Conservation (phyloP, 2,888 invertebrate genomes). For the Carabus problematicus region DNA sequence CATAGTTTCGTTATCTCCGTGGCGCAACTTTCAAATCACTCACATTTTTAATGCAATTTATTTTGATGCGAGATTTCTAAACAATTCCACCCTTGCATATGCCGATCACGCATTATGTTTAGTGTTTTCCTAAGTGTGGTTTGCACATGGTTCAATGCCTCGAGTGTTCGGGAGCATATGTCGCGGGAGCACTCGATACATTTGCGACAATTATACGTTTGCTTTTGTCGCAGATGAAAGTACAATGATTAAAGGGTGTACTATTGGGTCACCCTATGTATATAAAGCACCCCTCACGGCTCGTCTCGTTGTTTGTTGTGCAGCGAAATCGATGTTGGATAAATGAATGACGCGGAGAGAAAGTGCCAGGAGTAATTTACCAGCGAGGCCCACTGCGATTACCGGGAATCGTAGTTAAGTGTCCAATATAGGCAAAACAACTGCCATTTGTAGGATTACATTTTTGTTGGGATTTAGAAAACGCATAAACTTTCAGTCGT, state of each 20-base stretch:
- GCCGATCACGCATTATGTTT: too few species aligned
- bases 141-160: too few species aligned
- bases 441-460: conserved; percentile 35
- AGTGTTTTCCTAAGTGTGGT: too few species aligned
- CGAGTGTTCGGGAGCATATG: too few species aligned
- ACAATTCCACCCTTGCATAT: too few species aligned
- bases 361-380: conserved; percentile 21
- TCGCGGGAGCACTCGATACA: too few species aligned
- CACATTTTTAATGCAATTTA: too few species aligned
- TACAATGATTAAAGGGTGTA: conserved; percentile 30
- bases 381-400: conserved; percentile 13
- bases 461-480: conserved; percentile 27
- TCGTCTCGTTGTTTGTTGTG: not conserved
- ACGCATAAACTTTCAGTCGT: conserved; percentile 19
- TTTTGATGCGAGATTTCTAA: too few species aligned
- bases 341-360: not conserved
- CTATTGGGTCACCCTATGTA: conserved; percentile 20
- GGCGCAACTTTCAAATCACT: too few species aligned
- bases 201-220: conserved; percentile 15
- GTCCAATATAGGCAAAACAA: conserved; percentile 27
- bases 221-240: conserved; percentile 21
- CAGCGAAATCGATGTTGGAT: conserved; percentile 3
- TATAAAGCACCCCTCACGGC: not conserved
- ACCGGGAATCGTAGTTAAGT: conserved; percentile 29
- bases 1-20: too few species aligned